Evolutionary conservation across 2,888 invertebrate species (phyloP), one percentile per base, ranked within the genome.

Genomic region (Megastigmus dorsalis): DNA sequence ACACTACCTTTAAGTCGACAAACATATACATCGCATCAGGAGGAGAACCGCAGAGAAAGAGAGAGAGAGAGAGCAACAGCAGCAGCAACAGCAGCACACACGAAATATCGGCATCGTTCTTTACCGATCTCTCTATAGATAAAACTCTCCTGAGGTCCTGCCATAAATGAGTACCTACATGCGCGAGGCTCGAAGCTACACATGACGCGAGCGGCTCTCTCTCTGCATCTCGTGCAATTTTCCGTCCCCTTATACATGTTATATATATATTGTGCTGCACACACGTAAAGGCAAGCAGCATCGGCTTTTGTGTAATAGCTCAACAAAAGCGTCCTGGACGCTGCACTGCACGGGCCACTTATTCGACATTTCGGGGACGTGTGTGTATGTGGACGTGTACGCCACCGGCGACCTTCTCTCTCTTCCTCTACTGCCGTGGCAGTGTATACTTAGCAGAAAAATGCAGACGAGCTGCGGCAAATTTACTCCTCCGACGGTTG

Each of bases 401-500:
- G 67, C 67, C 60, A 67, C 15, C 43, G 73, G 60, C 73, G 67
- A 59, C 52, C 55, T 36, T 38, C 4, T 36, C 33, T 15, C 41
- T 33, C 15, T 38, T 3, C 33, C n/a, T n/a, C n/a, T n/a, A n/a
- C n/a, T n/a, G n/a, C n/a, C n/a, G n/a, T n/a, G n/a, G 9, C 43
- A 23, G 41, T 55, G 48, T 67, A 63, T 62, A 63, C 55, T 68
- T 62, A 63, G 57, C 10, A 45, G 50, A 43, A 59, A 72, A 66
- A 57, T 23, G 50, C 54, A 43, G 38, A 20, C 52, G n/a, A 55
- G 26, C n/a, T n/a, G n/a, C 54, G 59, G 41, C 57, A 59, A 72
- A 76, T 62, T 73, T 62, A 77, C 77, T 77, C 77, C 77, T 75
- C 79, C n/a, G n/a, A n/a, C n/a, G n/a, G n/a, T n/a, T 80, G 81